Evolutionary conservation across 2,113 vertebrate species (phyloP).

Genomic region (Mus spicilegus): DNA sequence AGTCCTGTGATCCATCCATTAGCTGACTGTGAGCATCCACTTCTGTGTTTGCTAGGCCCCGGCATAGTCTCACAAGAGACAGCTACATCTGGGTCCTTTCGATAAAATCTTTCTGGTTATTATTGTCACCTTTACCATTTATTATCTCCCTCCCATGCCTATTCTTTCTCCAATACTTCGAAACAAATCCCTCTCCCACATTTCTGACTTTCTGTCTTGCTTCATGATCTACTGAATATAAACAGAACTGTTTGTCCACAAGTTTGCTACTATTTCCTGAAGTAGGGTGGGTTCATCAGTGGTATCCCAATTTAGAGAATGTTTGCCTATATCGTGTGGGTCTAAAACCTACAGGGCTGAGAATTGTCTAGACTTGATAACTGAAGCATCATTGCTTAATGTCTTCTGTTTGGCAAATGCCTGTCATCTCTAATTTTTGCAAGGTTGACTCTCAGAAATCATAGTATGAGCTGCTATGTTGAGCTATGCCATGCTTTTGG

Average conservation of each 20-base stretch:
- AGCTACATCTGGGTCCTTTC: too few species aligned
- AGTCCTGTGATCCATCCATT: too few species aligned
- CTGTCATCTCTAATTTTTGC: not conserved
- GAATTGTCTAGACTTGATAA: not conserved
- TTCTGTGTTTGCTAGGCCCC: too few species aligned
- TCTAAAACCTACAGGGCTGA: not conserved
- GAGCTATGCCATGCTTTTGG: not conserved
- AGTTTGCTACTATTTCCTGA: not conserved
- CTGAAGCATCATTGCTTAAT: not conserved
- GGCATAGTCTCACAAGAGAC: too few species aligned
- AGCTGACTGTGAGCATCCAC: too few species aligned
- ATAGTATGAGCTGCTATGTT: not conserved
- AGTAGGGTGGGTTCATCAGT: not conserved
- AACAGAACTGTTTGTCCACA: not conserved
- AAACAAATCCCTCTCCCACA: not conserved
- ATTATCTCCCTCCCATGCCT: not conserved
- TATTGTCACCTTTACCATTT: not conserved
- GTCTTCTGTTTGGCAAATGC: not conserved
- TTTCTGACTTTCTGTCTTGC: not conserved
- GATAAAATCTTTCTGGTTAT: too few species aligned
- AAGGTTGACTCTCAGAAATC: not conserved
- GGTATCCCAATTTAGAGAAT: not conserved
- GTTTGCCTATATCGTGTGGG: not conserved
- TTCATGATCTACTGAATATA: not conserved
- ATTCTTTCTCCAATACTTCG: not conserved